Evolutionary conservation across 2,113 vertebrate species (phyloP), one percentile per base, ranked within the genome.

Genomic region (Melanostigma gelatinosum): DNA sequence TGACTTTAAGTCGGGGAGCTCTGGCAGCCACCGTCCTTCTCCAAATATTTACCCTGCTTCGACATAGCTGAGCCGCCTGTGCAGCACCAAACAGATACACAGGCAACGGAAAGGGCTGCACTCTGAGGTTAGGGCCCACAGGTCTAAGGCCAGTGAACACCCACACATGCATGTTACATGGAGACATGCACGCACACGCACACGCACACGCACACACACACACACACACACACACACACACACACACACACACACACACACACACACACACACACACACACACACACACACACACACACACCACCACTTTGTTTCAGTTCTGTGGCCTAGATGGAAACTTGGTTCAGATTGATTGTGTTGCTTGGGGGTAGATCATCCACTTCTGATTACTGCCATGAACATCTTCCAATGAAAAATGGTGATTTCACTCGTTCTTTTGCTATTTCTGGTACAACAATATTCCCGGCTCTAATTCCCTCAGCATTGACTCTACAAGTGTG

Each of bases 31-130:
- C 91, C 87, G 91, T 86, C 81, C 74, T 58, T 92, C 67, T 90
- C 78, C 80, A 94, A 94, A 94, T 94, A 91, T 93, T 94, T 92
- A 93, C 91, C 61, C 83, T 4, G 55, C 86, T 87, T 88, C 72
- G 67, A 90, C 86, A 91, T 91, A 84, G 79, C 87, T 87, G 72
- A 87, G 86, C 85, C 82, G 85, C 83, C 91, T 88, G 61, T 77
- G 64, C 87, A 75, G 78, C 65, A 77, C 83, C 75, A 61, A 85
- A 63, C 77, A 86, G 83, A 92, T 84, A 87, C 73, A 77, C 83
- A 75, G 77, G 75, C 87, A 73, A 64, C 82, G 81, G 50, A 75
- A 67, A 79, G 18, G 32, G 46, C 76, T 57, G 80, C 34, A 15
- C 72, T 42, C 44, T 44, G 50, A 83, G 72, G 75, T 84, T 77